Base-by-base conservation (phyloP, 2,113 vertebrate genomes). In the Etia nguti region DNA sequence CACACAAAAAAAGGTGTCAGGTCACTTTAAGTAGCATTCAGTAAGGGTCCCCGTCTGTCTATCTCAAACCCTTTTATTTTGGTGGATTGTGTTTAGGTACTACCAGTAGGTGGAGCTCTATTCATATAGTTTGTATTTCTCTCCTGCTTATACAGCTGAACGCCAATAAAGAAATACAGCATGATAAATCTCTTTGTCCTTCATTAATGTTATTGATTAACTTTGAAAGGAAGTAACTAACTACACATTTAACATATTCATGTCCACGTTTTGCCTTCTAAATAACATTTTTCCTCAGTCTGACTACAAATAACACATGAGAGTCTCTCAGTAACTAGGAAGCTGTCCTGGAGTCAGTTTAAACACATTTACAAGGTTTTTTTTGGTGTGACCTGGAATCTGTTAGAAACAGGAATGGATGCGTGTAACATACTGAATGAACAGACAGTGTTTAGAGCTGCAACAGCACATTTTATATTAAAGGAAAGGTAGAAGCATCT, bases 91-190 rank as follows among this genome's bases (percentile, higher is more conserved):
- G 26, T 52, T 31, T 24, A 46, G 10, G 10, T 34, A 2, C 29
- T 18, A 22, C 85, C 93, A 94, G 84, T 80, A 95, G 93, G 86
- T 92, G 93, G 90, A 8, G 92, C 89, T 54, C 77, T 46, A 57
- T 26, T 46, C 82, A 81, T 34, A 31, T 34, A 68, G 57, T 48
- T 79, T 34, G 8, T 11, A 6, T 6, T 18, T 77, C 6, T 50
- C 26, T 52, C 70, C 46, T 73, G 68, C 41, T 46, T 26, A 22
- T 10, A 26, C 68, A 26, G 38, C 38, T 70, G 65, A 43, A 70
- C 38, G 3, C 36, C 68, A 26, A 46, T 46, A 73, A 73, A 73
- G 41, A 73, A 73, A 46, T 18, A 46, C 22, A 26, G 38, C 41
- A 46, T 46, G 41, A 73, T 73, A 13, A 46, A 46, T 46, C 3